Evolutionary conservation across 2,888 invertebrate genomes (phyloP).

Genomic region (Volucella inflata): DNA sequence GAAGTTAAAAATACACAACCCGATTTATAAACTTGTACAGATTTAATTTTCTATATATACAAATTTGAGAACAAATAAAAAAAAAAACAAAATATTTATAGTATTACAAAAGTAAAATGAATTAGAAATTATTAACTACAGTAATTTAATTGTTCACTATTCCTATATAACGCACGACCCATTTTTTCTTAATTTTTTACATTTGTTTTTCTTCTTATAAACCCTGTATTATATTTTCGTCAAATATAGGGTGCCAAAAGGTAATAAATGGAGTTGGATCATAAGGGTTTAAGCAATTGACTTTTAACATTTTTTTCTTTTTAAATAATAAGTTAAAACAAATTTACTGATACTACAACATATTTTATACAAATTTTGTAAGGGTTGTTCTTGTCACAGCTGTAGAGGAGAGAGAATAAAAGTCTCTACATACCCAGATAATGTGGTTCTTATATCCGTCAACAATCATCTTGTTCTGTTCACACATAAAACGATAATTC

Average conservation of each 20-base stretch:
- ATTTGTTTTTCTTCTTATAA: conserved; percentile 31
- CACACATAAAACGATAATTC: too few relatives aligned
- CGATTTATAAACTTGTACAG: conserved; percentile 56
- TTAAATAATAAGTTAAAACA: not conserved
- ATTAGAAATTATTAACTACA: conserved; percentile 1
- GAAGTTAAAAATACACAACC: conserved; percentile 63
- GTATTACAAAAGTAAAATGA: conserved; percentile 2
- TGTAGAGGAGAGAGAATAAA: too few relatives aligned
- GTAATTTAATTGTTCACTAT: conserved; percentile 22
- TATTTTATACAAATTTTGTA: too few relatives aligned
- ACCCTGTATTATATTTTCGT: conserved; percentile 65
- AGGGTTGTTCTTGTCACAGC: too few relatives aligned
- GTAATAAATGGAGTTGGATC: not conserved
- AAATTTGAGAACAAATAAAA: conserved; percentile 38
- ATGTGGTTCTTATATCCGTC: too few relatives aligned
- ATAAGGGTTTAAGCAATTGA: conserved; percentile 18
- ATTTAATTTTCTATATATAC: conserved; percentile 37
- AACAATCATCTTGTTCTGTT: too few relatives aligned
- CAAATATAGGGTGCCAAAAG: conserved; percentile 24
- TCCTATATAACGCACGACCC: conserved; percentile 38
- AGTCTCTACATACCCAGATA: too few relatives aligned
- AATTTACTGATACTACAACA: too few relatives aligned
- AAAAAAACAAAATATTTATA: conserved; percentile 8
- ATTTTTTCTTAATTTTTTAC: conserved; percentile 26
- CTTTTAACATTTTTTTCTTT: not conserved